These are phyloP conservation scores for Sciurus vulgaris DNA, from an alignment of 2,797 vertebrate species.

Conservation along the genomic window DNA sequence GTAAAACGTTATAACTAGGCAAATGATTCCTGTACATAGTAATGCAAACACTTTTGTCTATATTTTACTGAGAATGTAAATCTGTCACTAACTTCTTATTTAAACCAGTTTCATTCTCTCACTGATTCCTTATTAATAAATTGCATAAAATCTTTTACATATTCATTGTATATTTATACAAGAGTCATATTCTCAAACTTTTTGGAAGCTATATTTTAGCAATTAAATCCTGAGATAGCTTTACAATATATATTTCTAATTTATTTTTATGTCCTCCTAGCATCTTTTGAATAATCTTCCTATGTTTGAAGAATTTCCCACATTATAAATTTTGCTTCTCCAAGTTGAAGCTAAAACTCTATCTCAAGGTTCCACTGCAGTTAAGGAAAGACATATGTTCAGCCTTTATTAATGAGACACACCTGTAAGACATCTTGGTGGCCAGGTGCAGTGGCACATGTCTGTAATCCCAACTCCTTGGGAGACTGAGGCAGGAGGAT, in stretches of 20 bases:
- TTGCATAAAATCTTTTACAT: too few species aligned
- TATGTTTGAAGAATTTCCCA: slow-evolving; percentile 9
- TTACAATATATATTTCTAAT: background rate
- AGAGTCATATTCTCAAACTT: too few species aligned
- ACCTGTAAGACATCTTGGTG: background rate
- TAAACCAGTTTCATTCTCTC: background rate
- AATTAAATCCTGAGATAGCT: background rate
- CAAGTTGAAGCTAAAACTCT: background rate
- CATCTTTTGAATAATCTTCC: background rate
- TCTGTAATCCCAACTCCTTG: too few species aligned
- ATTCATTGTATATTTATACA: too few species aligned
- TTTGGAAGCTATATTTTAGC: too few species aligned
- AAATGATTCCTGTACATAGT: background rate
- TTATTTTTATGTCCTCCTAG: background rate
- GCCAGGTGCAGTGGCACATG: too few species aligned
- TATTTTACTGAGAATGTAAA: background rate
- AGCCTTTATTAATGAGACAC: background rate
- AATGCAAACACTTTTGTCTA: background rate
- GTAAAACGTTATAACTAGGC: background rate
- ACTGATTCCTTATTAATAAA: too few species aligned
- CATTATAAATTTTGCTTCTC: background rate
- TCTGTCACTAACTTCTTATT: background rate
- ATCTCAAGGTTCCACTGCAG: background rate
- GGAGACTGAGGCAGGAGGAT: too few species aligned
- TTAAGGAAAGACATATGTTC: background rate